Evolutionary conservation across 1,140 invertebrate genomes (phyloP), one percentile per base, ranked within the genome.

Genomic region (Harpegnathos saltator): DNA sequence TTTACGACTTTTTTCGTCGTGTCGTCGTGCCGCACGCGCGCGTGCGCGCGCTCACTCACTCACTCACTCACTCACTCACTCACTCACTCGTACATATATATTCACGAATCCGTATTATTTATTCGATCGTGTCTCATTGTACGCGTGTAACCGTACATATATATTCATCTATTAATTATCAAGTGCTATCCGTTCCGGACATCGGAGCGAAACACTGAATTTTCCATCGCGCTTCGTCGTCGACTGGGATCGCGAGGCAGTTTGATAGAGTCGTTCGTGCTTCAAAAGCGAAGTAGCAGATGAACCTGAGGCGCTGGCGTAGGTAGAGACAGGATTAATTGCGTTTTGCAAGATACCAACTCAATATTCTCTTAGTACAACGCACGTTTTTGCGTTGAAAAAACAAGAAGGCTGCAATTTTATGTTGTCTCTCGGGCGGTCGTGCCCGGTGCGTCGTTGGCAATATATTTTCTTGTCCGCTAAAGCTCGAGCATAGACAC

Each of bases 121-220:
- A 69, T 19, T 24, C 22, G 52, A 78, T 80, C 48, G 38, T 29
- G 22, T 26, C 29, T 15, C 74, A 14, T 68, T 15, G 15, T n/a
- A 54, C 3, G 15, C 3, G 15, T 44, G 14, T 69, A 69, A 69
- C 56, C 65, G 22, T 9, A 44, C 54, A n/a, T 14, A 58, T 22
- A 58, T 69, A 80, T 58, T 80, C 58, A 69, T 26, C 7, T 29
- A 14, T 78, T 58, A 78, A 69, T 78, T 78, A 44, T 78, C 63
- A 58, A 78, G 69, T 78, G 62, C 33, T 19, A 44, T 58, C 56
- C 66, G 14, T 17, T 1, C 29, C 24, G 38, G 12, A 19, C 19
- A 11, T 4, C n/a, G 54, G n/a, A 5, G 19, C 19, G 29, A 48
- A 58, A 26, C 22, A 33, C 48, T 58, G 33, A 48, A 58, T 80